Evolutionary conservation across 2,888 invertebrate genomes (phyloP), one percentile per base, ranked within the genome.

Genomic region (Enchytraeus crypticus): DNA sequence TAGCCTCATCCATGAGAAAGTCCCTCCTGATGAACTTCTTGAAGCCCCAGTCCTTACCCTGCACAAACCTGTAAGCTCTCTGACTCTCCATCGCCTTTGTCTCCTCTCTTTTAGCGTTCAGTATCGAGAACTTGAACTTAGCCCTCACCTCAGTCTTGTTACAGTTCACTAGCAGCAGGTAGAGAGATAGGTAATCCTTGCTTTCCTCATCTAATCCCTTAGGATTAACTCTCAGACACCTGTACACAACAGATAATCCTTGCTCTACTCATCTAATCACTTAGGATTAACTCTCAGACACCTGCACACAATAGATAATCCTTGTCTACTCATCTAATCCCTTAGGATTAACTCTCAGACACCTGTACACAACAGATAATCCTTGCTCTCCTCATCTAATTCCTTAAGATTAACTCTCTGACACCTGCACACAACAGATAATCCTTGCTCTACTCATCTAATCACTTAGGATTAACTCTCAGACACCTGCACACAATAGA

Each of bases 41-140:
- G 84, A 98, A 98, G 63, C 98, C 98, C 98, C 98, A 98, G 84
- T 98, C 98, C 83, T 99, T 98, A 73, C 98, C 98, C 83, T 98
- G 97, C 66, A 98, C 97, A 82, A 98, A 98, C 84, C 97, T 87
- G 82, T 98, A 98, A 68, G 98, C 98, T 79, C 98, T 79, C 76
- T 88, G 88, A 74, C 86, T 87, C 77, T 88, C 87, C 97, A 98
- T 98, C 73, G 97, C 97, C 85, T 98, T 98, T 76, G 97, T 98
- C 84, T 98, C 98, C 85, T 99, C 98, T 76, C 97, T 85, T 85
- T 98, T 98, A 79, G 97, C 96, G 84, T 98, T 99, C 82, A 98
- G 85, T 84, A 98, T 98, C 81, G 96, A 96, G 85, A 98, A 98
- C 85, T 98, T 98, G 85, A 98, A 98, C 85, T 99, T 99, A 77